Conservation (phyloP, 2,113 vertebrate genomes). For the Orthonyx spaldingii region DNA sequence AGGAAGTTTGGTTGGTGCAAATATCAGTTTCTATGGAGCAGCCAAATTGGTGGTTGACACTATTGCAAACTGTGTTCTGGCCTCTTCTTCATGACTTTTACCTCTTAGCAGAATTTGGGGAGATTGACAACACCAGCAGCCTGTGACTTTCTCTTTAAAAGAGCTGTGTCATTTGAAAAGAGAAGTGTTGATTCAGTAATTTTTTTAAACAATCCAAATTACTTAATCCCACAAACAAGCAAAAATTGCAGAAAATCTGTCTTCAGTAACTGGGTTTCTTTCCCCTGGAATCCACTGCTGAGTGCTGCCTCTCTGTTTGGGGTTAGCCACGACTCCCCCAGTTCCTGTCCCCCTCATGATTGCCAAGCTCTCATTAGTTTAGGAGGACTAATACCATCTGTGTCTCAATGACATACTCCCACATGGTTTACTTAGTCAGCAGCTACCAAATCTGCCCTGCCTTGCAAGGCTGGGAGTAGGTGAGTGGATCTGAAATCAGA, state of each 20-base stretch:
- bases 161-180: not conserved
- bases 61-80: not conserved
- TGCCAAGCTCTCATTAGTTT: constrained; percentile 6
- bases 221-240: not conserved
- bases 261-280: not conserved
- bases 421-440: constrained; percentile 21
- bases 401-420: constrained; percentile 37
- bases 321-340: not conserved
- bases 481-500: constrained; percentile 22
- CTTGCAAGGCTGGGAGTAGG: constrained; percentile 23
- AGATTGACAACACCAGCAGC: not conserved
- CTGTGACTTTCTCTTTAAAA: not conserved
- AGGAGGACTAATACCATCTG: constrained; percentile 43
- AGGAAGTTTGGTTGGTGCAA: not conserved
- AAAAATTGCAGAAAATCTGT: not conserved
- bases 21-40: not conserved
- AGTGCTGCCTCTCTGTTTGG: not conserved
- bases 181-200: not conserved
- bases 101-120: not conserved
- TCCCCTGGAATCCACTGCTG: not conserved
- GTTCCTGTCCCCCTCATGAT: not conserved
- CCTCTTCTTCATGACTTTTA: not conserved
- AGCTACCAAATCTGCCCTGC: not conserved
- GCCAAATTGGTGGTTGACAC: not conserved
- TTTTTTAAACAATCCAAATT: not conserved